Base-by-base conservation (phyloP, 2,888 invertebrate species). In the Rhagonycha lutea region DNA sequence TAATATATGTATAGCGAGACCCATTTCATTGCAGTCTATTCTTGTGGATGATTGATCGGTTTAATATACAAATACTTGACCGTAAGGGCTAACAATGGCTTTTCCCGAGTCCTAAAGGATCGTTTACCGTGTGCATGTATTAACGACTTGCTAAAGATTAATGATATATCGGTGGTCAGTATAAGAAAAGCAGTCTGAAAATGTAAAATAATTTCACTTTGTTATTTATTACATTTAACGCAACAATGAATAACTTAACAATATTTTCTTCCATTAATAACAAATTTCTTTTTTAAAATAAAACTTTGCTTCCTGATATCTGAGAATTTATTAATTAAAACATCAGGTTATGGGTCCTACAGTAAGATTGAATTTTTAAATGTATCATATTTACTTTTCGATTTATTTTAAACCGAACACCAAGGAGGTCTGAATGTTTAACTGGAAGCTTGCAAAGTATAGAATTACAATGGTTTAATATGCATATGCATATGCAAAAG, bases 11-110 rank as follows among this genome's bases (percentile, higher is more conserved):
- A 84, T 84, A 81, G 83, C 83, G 81, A 81, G 84, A 83, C 78
- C 80, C 78, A 78, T 80, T 81, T 82, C 79, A 83, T 83, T 83
- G 82, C 83, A 78, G 81, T 83, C 87, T 86, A 87, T 87, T 86
- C 84, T 86, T 85, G 86, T 84, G 84, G 85, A 87, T 88, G 88
- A 88, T 88, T 88, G 88, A 88, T 88, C 87, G 87, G 84, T 87
- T 86, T 88, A 88, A 88, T 88, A 88, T 88, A 88, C 87, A 88
- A 88, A 88, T 88, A 88, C 87, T 88, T 88, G 88, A 88, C 87
- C 87, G 87, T 86, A 87, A 86, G 86, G 87, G 86, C 86, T 85
- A 87, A 87, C 87, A 87, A 87, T 86, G 85, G 86, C 84, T 85
- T 82, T 84, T 85, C 83, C 84, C 85, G 85, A 86, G 80, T 85